These are phyloP conservation scores for Ennomos erosarius DNA, from an alignment of 2,888 invertebrate genomes.

Conservation along the genomic window DNA sequence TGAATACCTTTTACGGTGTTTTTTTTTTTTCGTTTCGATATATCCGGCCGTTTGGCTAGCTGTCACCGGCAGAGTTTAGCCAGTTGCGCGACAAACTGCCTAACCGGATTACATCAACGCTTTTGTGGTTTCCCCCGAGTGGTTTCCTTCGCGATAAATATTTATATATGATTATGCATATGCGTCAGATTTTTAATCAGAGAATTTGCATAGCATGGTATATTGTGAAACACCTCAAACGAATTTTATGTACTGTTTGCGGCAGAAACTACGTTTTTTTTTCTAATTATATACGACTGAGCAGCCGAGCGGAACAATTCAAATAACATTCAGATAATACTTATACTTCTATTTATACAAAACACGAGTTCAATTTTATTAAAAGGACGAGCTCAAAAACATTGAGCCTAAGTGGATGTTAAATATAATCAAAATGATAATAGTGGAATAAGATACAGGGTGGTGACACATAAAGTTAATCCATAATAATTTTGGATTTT, in stretches of 20 bases:
- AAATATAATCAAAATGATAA: no score
- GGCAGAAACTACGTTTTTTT: no score
- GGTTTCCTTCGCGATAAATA: slow-evolving; percentile 54
- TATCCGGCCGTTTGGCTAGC: slow-evolving; percentile 39
- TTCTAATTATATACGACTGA: no score
- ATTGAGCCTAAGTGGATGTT: no score
- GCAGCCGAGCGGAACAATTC: no score
- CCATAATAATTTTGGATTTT: no score
- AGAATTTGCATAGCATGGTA: slow-evolving; percentile 33
- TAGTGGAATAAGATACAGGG: no score
- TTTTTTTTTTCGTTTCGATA: slow-evolving; percentile 38
- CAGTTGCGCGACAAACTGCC: slow-evolving; percentile 61
- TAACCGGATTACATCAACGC: slow-evolving; percentile 65
- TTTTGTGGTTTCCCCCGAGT: slow-evolving; percentile 56
- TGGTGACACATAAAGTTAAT: no score
- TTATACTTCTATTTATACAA: no score
- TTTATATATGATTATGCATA: slow-evolving; percentile 47
- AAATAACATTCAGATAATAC: no score
- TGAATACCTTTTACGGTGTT: slow-evolving; percentile 18
- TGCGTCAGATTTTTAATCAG: slow-evolving; percentile 46
- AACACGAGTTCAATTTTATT: no score
- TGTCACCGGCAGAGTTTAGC: slow-evolving; percentile 56
- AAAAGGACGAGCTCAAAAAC: no score
- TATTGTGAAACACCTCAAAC: neutral
- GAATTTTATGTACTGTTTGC: neutral